Percentiles rank a stretch among this genome's conserved stretches.
Evolutionary conservation across 2,888 invertebrate species (phyloP).

Genomic region (Marasmarcha lunaedactyla): DNA sequence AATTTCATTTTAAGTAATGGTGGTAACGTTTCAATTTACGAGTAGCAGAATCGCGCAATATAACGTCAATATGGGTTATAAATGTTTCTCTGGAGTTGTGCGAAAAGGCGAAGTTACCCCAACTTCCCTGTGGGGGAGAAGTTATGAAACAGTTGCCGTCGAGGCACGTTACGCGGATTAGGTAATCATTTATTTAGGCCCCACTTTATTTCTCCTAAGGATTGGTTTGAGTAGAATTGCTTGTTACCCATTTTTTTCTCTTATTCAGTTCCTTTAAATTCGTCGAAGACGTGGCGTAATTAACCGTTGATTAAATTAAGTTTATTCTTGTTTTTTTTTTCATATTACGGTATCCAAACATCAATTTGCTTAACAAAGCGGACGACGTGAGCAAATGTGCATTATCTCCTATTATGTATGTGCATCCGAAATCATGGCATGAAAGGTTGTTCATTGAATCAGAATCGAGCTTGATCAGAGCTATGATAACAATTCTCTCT

Average conservation of each 20-base stretch:
- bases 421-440: too few relatives aligned
- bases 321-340: too few relatives aligned
- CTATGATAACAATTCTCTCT: constrained; percentile 6
- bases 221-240: constrained; percentile 8
- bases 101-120: not conserved
- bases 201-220: constrained; percentile 20
- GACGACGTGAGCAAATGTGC: too few relatives aligned
- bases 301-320: too few relatives aligned
- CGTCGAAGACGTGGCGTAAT: too few relatives aligned
- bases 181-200: constrained; percentile 42
- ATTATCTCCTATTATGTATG: too few relatives aligned
- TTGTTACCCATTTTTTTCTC: not conserved
- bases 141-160: constrained; percentile 12
- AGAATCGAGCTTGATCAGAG: too few relatives aligned
- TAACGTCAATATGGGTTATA: not conserved
- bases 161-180: constrained; percentile 37
- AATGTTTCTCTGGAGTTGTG: not conserved
- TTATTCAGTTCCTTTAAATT: too few relatives aligned
- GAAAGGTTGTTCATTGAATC: too few relatives aligned
- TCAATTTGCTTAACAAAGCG: too few relatives aligned
- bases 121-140: not conserved
- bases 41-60: not conserved
- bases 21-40: not conserved
- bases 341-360: too few relatives aligned
- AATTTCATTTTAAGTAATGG: not conserved